A percentile compares a stretch with the other conserved stretches of the same genome.
phyloP scores from a whole-genome alignment of 2,797 vertebrate species.

The Rhinogobio ventralis region DNA sequence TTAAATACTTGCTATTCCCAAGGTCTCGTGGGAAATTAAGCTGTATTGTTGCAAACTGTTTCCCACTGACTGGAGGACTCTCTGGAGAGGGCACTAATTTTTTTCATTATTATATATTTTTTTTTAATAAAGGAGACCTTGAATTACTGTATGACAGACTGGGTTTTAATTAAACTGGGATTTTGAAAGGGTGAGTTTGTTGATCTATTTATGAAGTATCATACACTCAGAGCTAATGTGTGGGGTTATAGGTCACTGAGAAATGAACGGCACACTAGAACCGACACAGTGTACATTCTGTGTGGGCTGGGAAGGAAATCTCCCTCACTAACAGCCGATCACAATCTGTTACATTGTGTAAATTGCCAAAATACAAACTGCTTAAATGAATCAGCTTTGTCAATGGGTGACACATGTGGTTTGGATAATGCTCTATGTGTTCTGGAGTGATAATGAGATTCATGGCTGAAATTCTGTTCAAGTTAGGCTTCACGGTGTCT shows the following conservation, averaged over 20 bases:
- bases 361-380: neutral
- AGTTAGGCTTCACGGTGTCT: neutral
- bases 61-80: conserved; percentile 74
- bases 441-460: conserved; percentile 17
- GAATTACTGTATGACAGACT: conserved; percentile 77
- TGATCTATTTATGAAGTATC: conserved; percentile 75
- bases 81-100: conserved; percentile 75
- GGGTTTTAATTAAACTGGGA: conserved; percentile 82
- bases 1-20: conserved; percentile 77
- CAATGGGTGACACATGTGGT: neutral
- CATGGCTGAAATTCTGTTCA: conserved; percentile 10
- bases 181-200: conserved; percentile 75
- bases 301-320: neutral
- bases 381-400: neutral
- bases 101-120: conserved; percentile 55
- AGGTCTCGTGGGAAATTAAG: conserved; percentile 83
- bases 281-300: neutral
- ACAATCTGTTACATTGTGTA: conserved; percentile 23
- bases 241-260: conserved; percentile 65
- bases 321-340: neutral
- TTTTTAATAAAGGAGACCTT: conserved; percentile 77
- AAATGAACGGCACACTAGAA: conserved; percentile 63
- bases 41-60: conserved; percentile 81
- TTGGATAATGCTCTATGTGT: neutral
- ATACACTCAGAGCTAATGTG: conserved; percentile 31